Percentiles rank a stretch among this genome's conserved stretches.
These are phyloP conservation scores for Brachyptera putata DNA, from an alignment of 2,888 invertebrate genomes.

Conservation along the genomic window DNA sequence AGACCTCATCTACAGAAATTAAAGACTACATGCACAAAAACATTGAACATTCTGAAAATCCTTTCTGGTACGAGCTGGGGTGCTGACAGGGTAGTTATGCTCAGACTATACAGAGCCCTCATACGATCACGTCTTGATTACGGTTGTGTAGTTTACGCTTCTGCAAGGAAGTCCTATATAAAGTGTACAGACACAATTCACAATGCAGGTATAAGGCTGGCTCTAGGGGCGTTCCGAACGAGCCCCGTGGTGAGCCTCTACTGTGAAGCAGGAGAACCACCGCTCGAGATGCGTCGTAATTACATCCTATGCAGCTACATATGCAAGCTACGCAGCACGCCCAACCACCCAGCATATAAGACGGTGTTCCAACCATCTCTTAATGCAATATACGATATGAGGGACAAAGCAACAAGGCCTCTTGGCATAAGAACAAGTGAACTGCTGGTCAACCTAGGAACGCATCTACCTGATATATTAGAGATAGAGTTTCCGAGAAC, in stretches of 20 bases:
- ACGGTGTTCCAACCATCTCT: neutral
- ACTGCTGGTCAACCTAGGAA: no score
- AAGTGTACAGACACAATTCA: neutral
- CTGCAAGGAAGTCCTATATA: neutral
- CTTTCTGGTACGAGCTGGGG: no score
- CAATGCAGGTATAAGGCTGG: neutral
- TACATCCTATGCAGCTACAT: neutral
- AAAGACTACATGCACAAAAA: neutral
- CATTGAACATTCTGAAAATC: neutral
- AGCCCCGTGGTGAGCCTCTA: slow-evolving; percentile 9
- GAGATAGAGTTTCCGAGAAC: no score
- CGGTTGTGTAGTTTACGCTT: neutral
- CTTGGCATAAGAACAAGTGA: no score
- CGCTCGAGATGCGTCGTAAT: neutral
- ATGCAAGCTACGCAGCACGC: neutral
- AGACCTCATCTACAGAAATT: neutral
- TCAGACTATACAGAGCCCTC: neutral
- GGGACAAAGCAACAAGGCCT: no score
- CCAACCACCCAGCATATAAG: neutral
- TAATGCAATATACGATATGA: neutral
- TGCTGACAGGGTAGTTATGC: no score
- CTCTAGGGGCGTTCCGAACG: slow-evolving; percentile 2
- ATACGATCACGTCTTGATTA: slow-evolving; percentile 1
- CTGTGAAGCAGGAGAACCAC: neutral
- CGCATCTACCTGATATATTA: no score